phyloP scores from a whole-genome alignment of 2,888 invertebrate genomes.

The Exephanes ischioxanthus region DNA sequence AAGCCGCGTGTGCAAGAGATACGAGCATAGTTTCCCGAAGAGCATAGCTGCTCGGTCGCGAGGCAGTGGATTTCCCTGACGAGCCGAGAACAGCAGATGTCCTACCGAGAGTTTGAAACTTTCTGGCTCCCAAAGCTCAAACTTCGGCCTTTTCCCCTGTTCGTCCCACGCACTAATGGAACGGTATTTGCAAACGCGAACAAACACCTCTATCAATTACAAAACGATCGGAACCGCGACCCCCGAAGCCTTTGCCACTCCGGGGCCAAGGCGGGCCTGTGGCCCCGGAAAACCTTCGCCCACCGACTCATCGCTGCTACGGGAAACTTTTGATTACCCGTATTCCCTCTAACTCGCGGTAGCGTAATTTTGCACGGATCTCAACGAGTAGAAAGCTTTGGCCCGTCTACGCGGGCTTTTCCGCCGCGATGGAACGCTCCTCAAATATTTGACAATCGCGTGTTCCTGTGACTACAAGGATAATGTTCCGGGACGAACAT shows the following conservation, averaged over 20 bases:
- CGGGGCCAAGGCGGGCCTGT: conserved; percentile 46
- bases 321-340: conserved; percentile 83
- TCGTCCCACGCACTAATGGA: conserved; percentile 73
- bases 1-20: background rate
- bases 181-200: conserved; percentile 81
- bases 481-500: conserved; percentile 44
- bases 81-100: conserved; percentile 20
- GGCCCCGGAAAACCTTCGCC: conserved; percentile 56
- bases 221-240: conserved; percentile 76
- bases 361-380: conserved; percentile 69
- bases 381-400: conserved; percentile 28
- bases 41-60: background rate
- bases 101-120: conserved; percentile 59
- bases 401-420: conserved; percentile 59
- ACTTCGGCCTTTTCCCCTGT: conserved; percentile 44
- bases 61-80: background rate
- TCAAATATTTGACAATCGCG: conserved; percentile 80
- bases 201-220: conserved; percentile 81
- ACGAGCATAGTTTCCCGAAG: background rate
- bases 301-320: conserved; percentile 33
- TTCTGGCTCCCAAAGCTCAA: conserved; percentile 37
- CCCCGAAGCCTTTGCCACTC: conserved; percentile 38
- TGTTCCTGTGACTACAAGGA: conserved; percentile 63
- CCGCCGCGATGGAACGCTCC: conserved; percentile 35
- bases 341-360: conserved; percentile 71